Base-by-base conservation (phyloP, 2,888 invertebrate species). In the Ophioninae sp. region DNA sequence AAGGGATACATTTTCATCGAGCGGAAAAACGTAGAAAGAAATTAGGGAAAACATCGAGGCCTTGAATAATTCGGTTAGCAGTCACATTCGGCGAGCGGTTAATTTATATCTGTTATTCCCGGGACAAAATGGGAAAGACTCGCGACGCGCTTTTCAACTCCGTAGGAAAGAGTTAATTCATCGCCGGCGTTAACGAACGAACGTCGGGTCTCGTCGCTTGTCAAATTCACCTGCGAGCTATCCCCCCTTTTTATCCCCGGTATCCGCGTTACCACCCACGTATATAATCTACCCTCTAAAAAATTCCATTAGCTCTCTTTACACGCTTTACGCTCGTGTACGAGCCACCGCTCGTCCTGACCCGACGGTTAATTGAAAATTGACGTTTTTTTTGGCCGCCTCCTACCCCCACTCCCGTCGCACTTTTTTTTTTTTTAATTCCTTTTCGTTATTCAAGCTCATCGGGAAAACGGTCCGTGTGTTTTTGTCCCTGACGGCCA, bases 301-400 rank as follows among this genome's bases (percentile, higher is more conserved):
- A 92, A 92, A 92, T 92, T 92, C 92, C 92, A 92, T 92, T 92
- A 92, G 88, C 84, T 79, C 73, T 82, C 78, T 84, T 87, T 82
- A 86, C 80, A 17, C 67, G 76, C 76, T 76, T 23, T 17, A 79
- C 21, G 70, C 70, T 61, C 72, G 68, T 37, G 50, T 20, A 56
- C 59, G 56, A 76, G 77, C 78, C 61, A 41, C 64, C 39, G 59
- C 41, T 13, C 13, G 61, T 62, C 80, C 79, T 70, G 78, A 76
- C 79, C 65, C 74, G 74, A 84, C 87, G 73, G 87, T 88, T 91
- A 90, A 91, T 91, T 91, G 89, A 88, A 88, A 90, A 91, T 91
- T 91, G 91, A 91, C 90, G 86, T 88, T 91, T 89, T 73, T 61
- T 61, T 73, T 61, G 13, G n/a, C 6, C n/a, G n/a, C n/a, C 57